phyloP scores from a whole-genome alignment of 2,797 vertebrate species.

The Myripristis murdjan region DNA sequence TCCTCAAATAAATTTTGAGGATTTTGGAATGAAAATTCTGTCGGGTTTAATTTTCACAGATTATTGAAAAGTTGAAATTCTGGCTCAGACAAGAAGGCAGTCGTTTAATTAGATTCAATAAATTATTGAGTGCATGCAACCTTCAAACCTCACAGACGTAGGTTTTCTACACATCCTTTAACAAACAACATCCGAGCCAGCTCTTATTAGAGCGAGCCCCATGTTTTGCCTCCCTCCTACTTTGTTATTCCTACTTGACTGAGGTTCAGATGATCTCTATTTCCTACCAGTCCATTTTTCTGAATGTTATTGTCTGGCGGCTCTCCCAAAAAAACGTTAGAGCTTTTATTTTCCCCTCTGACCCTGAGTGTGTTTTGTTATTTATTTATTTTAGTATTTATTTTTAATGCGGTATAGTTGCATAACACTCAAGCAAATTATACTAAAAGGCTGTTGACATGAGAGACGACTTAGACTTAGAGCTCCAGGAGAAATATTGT shows the following conservation, averaged over 20 bases:
- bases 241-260: constrained; percentile 20
- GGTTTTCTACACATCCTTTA: constrained; percentile 5
- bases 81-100: no score
- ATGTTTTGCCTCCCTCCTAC: constrained; percentile 8
- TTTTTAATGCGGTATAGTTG: not conserved
- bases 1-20: no score
- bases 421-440: constrained; percentile 21
- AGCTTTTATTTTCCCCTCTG: constrained; percentile 32
- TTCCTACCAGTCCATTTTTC: constrained; percentile 36
- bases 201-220: constrained; percentile 6
- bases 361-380: constrained; percentile 12
- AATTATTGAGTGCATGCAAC: not conserved
- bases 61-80: no score
- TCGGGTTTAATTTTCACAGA: no score
- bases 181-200: constrained; percentile 34
- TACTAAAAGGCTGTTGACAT: constrained; percentile 15
- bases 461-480: not conserved
- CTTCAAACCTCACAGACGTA: not conserved
- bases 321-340: constrained; percentile 10
- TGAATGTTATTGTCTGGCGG: constrained; percentile 36
- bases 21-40: not conserved
- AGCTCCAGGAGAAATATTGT: not conserved
- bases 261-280: constrained; percentile 33
- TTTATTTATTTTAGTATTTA: not conserved
- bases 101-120: not conserved